Evolutionary conservation across 2,797 vertebrate genomes (phyloP).

Genomic region (Furcifer pardalis): DNA sequence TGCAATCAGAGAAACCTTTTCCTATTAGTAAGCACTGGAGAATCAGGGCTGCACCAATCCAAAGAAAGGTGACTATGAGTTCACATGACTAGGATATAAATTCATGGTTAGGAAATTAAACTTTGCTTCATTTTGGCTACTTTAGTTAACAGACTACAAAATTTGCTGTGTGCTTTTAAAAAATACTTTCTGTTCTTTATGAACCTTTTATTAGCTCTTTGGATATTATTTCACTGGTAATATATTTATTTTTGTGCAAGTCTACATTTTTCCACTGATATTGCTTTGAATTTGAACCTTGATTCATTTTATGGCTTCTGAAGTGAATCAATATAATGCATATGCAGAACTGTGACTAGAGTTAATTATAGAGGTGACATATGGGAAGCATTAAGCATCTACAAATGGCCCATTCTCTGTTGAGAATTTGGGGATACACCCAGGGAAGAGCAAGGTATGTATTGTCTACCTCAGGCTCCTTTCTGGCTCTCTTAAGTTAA

Average conservation of each 20-base stretch:
- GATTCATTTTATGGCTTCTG: constrained; percentile 24
- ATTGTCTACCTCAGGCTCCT: constrained; percentile 5
- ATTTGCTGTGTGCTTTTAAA: constrained; percentile 34
- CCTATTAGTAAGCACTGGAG: constrained; percentile 49
- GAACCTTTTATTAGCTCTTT: constrained; percentile 39
- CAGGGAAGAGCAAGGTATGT: not conserved
- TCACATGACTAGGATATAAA: constrained; percentile 46
- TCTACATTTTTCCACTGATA: constrained; percentile 18
- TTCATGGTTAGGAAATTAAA: constrained; percentile 30
- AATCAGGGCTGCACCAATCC: constrained; percentile 54
- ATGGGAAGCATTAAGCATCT: constrained; percentile 33
- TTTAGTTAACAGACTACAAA: constrained; percentile 55
- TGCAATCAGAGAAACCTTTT: constrained; percentile 56
- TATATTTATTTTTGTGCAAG: constrained; percentile 36
- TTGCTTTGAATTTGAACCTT: constrained; percentile 41
- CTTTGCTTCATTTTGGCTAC: constrained; percentile 39
- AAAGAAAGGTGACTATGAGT: constrained; percentile 61
- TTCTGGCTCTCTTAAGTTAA: not conserved
- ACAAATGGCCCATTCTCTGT: not conserved
- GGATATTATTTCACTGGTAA: constrained; percentile 48
- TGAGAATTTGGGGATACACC: not conserved
- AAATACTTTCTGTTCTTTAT: constrained; percentile 33
- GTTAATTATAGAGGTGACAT: constrained; percentile 33
- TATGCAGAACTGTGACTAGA: constrained; percentile 6
- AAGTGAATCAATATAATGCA: not conserved